phyloP scores from a whole-genome alignment of 2,113 vertebrate species.

The Salvelinus sp. region DNA sequence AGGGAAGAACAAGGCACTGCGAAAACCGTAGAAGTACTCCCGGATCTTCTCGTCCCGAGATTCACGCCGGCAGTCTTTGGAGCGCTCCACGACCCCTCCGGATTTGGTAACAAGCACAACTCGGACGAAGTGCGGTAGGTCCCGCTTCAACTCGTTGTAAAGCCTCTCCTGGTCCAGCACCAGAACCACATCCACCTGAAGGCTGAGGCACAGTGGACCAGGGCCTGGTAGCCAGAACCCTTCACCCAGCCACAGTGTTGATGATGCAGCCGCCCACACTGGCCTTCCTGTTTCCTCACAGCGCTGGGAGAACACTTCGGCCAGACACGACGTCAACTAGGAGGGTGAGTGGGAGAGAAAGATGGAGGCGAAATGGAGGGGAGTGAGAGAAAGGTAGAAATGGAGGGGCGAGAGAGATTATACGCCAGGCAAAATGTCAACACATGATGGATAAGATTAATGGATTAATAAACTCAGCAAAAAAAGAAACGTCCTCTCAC shows the following conservation, averaged over 20 bases:
- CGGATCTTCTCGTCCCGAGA: slow-evolving; percentile 91
- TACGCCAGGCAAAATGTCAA: not conserved
- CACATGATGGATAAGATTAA: too few species aligned
- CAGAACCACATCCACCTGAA: slow-evolving; percentile 97
- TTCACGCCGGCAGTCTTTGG: slow-evolving; percentile 93
- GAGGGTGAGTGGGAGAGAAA: not conserved
- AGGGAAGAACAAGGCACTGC: slow-evolving; percentile 88
- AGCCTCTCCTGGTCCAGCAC: slow-evolving; percentile 96
- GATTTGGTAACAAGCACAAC: slow-evolving; percentile 94
- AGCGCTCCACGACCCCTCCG: slow-evolving; percentile 90
- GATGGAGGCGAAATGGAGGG: not conserved
- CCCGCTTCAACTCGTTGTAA: slow-evolving; percentile 94
- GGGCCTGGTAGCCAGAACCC: slow-evolving; percentile 94
- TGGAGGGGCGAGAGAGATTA: not conserved
- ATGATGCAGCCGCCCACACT: slow-evolving; percentile 95
- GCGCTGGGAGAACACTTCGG: slow-evolving; percentile 93
- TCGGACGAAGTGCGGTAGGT: slow-evolving; percentile 94
- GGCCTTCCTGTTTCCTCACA: slow-evolving; percentile 94
- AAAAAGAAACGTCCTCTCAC: too few species aligned
- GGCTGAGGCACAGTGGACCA: slow-evolving; percentile 93
- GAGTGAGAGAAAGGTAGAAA: not conserved
- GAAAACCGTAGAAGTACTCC: slow-evolving; percentile 96
- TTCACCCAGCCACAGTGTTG: slow-evolving; percentile 99
- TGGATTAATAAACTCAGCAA: not conserved
- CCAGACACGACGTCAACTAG: slow-evolving; percentile 91